Evolutionary conservation across 2,888 invertebrate genomes (phyloP).

Genomic region (Aelia acuminata): DNA sequence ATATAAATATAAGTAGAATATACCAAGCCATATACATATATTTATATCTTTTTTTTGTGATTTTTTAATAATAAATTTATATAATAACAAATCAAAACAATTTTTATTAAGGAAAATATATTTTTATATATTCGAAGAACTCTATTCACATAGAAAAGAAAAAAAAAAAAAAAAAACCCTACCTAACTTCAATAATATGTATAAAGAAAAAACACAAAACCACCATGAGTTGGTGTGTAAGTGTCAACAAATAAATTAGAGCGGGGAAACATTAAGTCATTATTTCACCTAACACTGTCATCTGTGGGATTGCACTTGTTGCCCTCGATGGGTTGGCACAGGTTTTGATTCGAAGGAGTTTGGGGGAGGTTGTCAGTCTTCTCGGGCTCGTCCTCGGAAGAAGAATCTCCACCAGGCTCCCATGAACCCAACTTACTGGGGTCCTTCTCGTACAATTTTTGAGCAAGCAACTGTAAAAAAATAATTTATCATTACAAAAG

Average conservation of each 20-base stretch:
- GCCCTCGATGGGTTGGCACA: constrained; percentile 50
- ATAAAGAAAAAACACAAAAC: constrained; percentile 33
- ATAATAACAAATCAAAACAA: constrained; percentile 48
- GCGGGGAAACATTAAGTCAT: background rate
- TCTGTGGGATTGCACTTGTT: constrained; percentile 49
- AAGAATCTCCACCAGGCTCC: constrained; percentile 66
- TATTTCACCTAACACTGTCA: constrained; percentile 55
- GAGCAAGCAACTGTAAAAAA: constrained; percentile 78
- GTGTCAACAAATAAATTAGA: constrained; percentile 53
- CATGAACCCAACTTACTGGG: constrained; percentile 81
- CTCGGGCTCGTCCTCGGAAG: constrained; percentile 61
- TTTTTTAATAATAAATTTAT: constrained; percentile 35
- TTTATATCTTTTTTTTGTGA: constrained; percentile 26
- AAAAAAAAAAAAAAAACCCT: constrained; percentile 42
- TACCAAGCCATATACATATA: constrained; percentile 57
- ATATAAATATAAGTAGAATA: constrained; percentile 58
- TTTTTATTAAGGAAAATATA: constrained; percentile 58
- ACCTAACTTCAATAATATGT: constrained; percentile 8
- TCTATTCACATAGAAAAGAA: constrained; percentile 50
- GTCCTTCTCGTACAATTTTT: constrained; percentile 85
- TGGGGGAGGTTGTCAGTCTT: constrained; percentile 48
- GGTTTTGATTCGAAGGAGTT: constrained; percentile 32
- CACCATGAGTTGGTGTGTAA: constrained; percentile 42
- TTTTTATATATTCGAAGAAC: constrained; percentile 49
- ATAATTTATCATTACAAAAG: too few relatives aligned